A percentile compares a stretch with the other conserved stretches of the same genome.
Conservation (phyloP, 2,797 vertebrate genomes). For the Falco concolor region DNA sequence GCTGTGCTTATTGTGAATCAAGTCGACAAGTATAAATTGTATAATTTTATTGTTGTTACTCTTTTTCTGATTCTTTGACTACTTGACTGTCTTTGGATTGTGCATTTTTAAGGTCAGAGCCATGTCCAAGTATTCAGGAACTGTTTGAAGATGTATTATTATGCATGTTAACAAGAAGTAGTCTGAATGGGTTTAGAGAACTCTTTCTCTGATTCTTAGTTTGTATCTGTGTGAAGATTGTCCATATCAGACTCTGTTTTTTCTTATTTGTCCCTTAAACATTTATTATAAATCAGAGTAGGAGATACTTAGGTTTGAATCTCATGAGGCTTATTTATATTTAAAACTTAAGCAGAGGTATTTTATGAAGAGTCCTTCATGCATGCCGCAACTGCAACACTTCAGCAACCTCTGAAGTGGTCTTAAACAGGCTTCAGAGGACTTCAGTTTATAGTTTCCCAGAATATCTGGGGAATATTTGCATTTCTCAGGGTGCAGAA, state of each 20-base stretch:
- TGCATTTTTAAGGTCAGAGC: not conserved
- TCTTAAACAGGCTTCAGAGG: slow-evolving; percentile 20
- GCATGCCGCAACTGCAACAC: slow-evolving; percentile 19
- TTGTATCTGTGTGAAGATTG: not conserved
- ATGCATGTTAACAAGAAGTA: not conserved
- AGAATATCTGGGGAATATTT: not conserved
- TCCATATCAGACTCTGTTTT: not conserved
- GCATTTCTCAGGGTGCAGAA: not conserved
- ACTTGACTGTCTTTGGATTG: not conserved
- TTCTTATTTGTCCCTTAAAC: not conserved
- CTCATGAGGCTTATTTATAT: slow-evolving; percentile 14
- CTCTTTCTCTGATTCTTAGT: not conserved
- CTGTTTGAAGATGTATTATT: not conserved
- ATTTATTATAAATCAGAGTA: not conserved
- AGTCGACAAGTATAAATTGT: slow-evolving; percentile 28
- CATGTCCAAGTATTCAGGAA: not conserved
- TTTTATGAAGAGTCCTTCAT: slow-evolving; percentile 34
- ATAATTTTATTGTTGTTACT: slow-evolving; percentile 53
- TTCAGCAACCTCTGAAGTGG: slow-evolving; percentile 11
- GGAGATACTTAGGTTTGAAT: slow-evolving; percentile 11
- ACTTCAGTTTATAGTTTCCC: slow-evolving; percentile 2
- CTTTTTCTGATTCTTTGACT: slow-evolving; percentile 12
- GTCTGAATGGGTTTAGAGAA: not conserved
- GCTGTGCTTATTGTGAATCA: slow-evolving; percentile 46
- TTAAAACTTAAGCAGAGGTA: slow-evolving; percentile 15